Conservation (phyloP, 2,113 vertebrate genomes). For the Columbina picui region DNA sequence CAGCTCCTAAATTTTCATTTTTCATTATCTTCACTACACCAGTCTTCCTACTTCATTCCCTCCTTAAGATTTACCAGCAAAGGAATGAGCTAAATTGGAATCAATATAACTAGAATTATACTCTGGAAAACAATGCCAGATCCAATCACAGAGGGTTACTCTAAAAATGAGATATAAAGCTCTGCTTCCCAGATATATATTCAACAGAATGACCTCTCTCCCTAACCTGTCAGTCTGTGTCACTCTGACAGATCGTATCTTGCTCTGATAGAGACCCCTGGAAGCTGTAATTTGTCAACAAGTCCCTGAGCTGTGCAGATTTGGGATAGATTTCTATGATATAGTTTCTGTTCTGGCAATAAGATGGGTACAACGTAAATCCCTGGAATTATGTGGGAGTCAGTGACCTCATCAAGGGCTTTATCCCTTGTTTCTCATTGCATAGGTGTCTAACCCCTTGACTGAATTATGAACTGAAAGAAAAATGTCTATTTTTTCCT, state of each 20-base stretch:
- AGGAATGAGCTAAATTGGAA: background rate
- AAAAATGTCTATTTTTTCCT: background rate
- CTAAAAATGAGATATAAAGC: background rate
- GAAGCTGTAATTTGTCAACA: slow-evolving; percentile 35
- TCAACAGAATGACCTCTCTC: background rate
- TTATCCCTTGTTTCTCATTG: slow-evolving; percentile 29
- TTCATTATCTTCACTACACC: background rate
- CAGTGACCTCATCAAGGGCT: slow-evolving; percentile 7
- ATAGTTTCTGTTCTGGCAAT: background rate
- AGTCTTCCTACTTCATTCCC: background rate
- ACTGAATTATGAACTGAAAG: fast-evolving
- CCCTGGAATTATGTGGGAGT: background rate
- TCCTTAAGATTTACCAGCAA: background rate
- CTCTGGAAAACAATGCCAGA: background rate
- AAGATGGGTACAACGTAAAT: background rate
- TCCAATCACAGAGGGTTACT: background rate
- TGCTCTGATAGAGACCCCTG: background rate
- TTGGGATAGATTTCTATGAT: background rate
- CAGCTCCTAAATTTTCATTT: background rate
- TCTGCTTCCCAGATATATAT: slow-evolving; percentile 5
- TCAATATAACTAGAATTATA: slow-evolving; percentile 7
- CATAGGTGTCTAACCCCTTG: background rate
- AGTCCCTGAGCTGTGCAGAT: background rate
- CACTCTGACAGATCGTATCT: slow-evolving; percentile 3
- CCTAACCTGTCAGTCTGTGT: background rate